Evolutionary conservation across 35 echinoderm and acorn worm genomes (phyloP).

Genomic region (Holothuria glaberrima): DNA sequence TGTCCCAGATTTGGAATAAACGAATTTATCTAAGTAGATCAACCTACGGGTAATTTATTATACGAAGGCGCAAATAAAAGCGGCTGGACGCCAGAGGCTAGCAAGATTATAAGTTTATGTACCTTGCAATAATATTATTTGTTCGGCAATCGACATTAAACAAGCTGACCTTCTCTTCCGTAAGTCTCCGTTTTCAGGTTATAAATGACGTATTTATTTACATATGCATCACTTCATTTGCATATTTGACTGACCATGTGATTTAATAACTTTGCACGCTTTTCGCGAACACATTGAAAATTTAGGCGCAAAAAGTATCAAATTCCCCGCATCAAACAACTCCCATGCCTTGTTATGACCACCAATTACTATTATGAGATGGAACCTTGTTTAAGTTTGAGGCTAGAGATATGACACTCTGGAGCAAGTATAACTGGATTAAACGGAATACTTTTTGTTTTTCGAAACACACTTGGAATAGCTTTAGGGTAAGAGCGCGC

Average conservation of each 20-base stretch:
- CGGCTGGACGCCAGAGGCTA: constrained; percentile 54
- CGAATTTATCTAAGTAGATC: constrained; percentile 6
- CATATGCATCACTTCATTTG: constrained; percentile 42
- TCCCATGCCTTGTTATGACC: constrained; percentile 26
- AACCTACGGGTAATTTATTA: constrained; percentile 23
- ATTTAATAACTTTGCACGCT: constrained; percentile 17
- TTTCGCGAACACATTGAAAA: constrained; percentile 9
- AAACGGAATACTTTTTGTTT: constrained; percentile 52
- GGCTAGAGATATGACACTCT: constrained; percentile 26
- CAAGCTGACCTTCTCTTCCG: constrained; percentile 4
- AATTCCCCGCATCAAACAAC: constrained; percentile 5
- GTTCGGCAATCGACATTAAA: constrained; percentile 39
- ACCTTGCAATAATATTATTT: constrained; percentile 51
- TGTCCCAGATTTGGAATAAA: neutral
- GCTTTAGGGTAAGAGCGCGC: constrained; percentile 31
- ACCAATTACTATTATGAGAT: constrained; percentile 54
- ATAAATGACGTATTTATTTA: constrained; percentile 17
- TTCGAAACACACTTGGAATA: constrained; percentile 45
- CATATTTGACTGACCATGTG: constrained; percentile 47
- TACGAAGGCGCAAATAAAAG: constrained; percentile 13
- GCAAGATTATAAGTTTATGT: neutral
- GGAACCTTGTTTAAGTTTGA: neutral
- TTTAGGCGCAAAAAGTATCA: constrained; percentile 2
- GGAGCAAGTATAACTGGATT: constrained; percentile 43
- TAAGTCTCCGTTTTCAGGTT: no score